A percentile compares a stretch with the other conserved stretches of the same genome.
Evolutionary conservation across 37 sponge, comb jelly and placozoan species (phyloP).

Genomic region (Hexactinellida sp.): DNA sequence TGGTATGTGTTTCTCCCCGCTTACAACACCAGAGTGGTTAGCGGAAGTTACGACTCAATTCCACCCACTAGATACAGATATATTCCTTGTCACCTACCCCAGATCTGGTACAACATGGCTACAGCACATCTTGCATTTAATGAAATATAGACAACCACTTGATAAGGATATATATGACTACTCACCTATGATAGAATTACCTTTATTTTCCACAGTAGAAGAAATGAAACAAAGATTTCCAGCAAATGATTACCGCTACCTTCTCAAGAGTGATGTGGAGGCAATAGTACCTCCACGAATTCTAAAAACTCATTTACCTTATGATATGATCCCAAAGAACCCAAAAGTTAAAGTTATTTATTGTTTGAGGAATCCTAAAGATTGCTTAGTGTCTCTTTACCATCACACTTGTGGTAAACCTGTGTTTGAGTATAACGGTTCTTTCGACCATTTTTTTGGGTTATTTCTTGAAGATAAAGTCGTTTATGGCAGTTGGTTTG

Average conservation of each 20-base stretch:
- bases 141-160: not conserved
- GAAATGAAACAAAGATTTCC: not conserved
- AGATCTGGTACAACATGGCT: conserved; percentile 21
- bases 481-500: conserved; percentile 31
- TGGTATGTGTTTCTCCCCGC: not conserved
- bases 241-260: not conserved
- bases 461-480: conserved; percentile 17
- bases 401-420: conserved; percentile 21
- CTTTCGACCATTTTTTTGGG: conserved; percentile 5
- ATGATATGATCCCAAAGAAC: conserved; percentile 21
- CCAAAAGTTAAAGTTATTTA: conserved; percentile 46
- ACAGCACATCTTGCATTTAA: conserved; percentile 13
- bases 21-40: not conserved
- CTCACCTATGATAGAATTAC: not conserved
- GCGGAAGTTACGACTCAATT: not conserved
- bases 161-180: not conserved
- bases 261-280: not conserved
- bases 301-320: conserved; percentile 40
- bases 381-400: conserved; percentile 35
- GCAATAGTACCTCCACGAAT: conserved; percentile 27
- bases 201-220: not conserved
- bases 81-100: conserved; percentile 19
- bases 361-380: conserved; percentile 44
- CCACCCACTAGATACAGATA: not conserved
- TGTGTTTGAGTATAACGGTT: conserved; percentile 9